Conservation (phyloP, 1,140 invertebrate genomes). For the Drosophila sp. region DNA sequence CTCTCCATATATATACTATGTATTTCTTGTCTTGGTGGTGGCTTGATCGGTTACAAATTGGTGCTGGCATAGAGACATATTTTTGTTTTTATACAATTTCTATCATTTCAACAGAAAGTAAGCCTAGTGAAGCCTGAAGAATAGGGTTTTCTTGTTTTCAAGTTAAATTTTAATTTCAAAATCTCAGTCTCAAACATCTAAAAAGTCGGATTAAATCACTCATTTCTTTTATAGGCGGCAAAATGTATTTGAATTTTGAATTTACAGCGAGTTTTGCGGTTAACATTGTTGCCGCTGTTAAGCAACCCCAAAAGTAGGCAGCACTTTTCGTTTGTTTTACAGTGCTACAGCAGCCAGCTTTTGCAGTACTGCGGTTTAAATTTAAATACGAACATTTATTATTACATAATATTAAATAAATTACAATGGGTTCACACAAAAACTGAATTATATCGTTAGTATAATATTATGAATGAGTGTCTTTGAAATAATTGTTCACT, state of each 20-base stretch:
- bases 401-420: too few species aligned
- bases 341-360: conserved; percentile 8
- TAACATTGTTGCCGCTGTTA: conserved; percentile 3
- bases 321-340: not conserved
- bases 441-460: too few species aligned
- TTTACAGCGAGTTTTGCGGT: not conserved
- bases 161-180: too few species aligned
- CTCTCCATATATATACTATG: not conserved
- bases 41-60: not conserved
- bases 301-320: conserved; percentile 12
- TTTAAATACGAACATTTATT: not conserved
- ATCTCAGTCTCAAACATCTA: too few species aligned
- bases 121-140: too few species aligned
- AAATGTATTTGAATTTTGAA: not conserved
- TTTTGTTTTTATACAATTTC: not conserved
- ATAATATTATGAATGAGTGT: too few species aligned
- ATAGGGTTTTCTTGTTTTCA: too few species aligned
- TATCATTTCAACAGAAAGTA: too few species aligned
- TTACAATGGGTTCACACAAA: too few species aligned
- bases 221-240: too few species aligned
- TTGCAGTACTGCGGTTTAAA: not conserved
- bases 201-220: too few species aligned
- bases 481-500: too few species aligned
- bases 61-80: not conserved
- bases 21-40: not conserved